Evolutionary conservation across 2,113 vertebrate genomes (phyloP).

Genomic region (Globicephala melas): DNA sequence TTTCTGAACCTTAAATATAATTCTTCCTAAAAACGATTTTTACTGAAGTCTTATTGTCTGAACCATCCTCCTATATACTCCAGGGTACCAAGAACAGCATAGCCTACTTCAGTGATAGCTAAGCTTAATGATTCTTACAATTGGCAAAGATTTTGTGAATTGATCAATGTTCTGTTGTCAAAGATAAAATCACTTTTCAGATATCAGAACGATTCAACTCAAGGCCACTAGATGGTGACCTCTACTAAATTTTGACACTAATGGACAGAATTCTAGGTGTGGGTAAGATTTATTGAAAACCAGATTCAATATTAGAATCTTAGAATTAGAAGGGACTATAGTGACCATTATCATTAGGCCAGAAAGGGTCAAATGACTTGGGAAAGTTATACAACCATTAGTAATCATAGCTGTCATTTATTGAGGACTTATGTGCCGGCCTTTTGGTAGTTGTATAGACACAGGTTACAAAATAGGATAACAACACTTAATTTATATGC

Average conservation of each 20-base stretch:
- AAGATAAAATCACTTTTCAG: neutral
- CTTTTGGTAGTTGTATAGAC: neutral
- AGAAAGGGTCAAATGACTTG: neutral
- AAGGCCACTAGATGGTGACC: constrained; percentile 64
- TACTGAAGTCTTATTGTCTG: neutral
- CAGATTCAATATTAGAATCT: neutral
- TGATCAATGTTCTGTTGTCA: neutral
- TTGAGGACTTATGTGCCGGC: neutral
- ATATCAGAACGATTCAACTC: neutral
- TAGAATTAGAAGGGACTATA: neutral
- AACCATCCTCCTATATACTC: neutral
- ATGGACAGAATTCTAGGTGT: neutral
- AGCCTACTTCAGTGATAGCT: neutral
- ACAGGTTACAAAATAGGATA: neutral
- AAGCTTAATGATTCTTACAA: neutral
- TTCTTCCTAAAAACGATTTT: neutral
- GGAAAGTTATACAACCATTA: neutral
- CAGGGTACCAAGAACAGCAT: neutral
- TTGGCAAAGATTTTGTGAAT: neutral
- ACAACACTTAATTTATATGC: neutral
- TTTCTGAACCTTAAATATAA: neutral
- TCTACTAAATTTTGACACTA: constrained; percentile 40
- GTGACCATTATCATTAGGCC: neutral
- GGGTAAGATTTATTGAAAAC: neutral
- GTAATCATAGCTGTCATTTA: neutral